Percentiles rank a stretch among this genome's conserved stretches.
phyloP scores from a whole-genome alignment of 1,140 invertebrate genomes.

The Diorhabda sublineata region DNA sequence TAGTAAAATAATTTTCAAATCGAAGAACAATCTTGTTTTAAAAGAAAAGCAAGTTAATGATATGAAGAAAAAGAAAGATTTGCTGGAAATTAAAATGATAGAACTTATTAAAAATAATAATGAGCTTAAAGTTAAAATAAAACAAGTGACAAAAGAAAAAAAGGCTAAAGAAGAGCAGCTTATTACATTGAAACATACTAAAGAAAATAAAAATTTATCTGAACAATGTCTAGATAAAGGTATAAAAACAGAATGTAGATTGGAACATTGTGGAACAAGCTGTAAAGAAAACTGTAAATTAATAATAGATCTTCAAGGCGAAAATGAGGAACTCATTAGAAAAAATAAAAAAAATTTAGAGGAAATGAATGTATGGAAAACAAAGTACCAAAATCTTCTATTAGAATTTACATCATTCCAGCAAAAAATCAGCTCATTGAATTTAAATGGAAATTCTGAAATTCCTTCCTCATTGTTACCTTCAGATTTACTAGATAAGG shows the following conservation, averaged over 20 bases:
- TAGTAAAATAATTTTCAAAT: conserved; percentile 20
- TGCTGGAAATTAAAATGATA: conserved; percentile 22
- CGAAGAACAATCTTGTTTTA: conserved; percentile 18
- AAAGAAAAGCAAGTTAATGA: conserved; percentile 17
- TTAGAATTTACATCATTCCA: neutral
- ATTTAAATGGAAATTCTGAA: neutral
- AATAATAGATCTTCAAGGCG: neutral
- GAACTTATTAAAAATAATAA: conserved; percentile 17
- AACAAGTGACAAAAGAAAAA: conserved; percentile 4
- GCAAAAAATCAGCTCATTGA: conserved; percentile 7
- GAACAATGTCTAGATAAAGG: neutral
- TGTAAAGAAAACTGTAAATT: neutral
- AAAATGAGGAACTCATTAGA: neutral
- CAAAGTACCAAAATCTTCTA: neutral
- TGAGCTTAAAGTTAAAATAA: conserved; percentile 11
- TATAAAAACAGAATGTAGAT: neutral
- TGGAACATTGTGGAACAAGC: conserved; percentile 7
- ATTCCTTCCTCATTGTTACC: neutral
- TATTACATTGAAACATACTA: neutral
- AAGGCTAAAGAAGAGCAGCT: conserved; percentile 1
- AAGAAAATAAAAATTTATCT: neutral
- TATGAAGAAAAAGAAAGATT: conserved; percentile 11
- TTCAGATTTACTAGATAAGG: neutral
- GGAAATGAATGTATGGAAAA: conserved; percentile 1
- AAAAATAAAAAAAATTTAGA: neutral